These are phyloP conservation scores for Xanthostigma xanthostigma DNA, from an alignment of 2,888 invertebrate genomes.

Conservation along the genomic window DNA sequence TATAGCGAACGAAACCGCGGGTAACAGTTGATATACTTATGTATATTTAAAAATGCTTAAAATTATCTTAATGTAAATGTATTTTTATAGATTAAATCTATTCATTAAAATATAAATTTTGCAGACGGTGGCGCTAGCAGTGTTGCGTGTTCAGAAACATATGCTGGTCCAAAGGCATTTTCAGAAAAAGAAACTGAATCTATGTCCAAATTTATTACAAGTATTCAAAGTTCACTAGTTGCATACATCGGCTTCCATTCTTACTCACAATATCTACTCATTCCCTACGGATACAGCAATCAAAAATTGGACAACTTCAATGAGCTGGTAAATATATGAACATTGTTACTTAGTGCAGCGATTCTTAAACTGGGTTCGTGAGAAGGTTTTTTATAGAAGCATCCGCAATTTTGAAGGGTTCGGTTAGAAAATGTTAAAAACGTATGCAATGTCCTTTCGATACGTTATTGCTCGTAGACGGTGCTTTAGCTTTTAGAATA, in stretches of 20 bases:
- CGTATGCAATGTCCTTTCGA: too few species aligned
- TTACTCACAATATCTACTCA: slow-evolving; percentile 50
- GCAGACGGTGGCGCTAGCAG: slow-evolving; percentile 37
- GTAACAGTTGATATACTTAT: too few species aligned
- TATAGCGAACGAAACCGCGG: too few species aligned
- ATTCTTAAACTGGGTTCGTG: too few species aligned
- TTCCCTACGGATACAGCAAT: slow-evolving; percentile 53
- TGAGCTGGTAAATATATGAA: slow-evolving; percentile 32
- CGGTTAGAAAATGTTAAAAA: too few species aligned
- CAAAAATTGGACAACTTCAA: slow-evolving; percentile 40
- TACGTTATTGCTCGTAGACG: too few species aligned
- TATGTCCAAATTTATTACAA: slow-evolving; percentile 36
- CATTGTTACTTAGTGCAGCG: too few species aligned
- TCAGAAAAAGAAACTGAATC: slow-evolving; percentile 51
- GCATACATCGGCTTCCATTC: slow-evolving; percentile 61
- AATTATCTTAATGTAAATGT: too few species aligned
- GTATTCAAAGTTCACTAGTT: slow-evolving; percentile 33
- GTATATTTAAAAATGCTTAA: too few species aligned
- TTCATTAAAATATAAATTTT: slow-evolving; percentile 3
- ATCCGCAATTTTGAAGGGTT: too few species aligned
- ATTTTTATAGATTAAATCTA: neutral
- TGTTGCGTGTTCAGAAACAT: slow-evolving; percentile 43
- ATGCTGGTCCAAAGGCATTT: slow-evolving; percentile 48
- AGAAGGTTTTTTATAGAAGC: too few species aligned
- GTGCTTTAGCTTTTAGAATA: too few species aligned